Evolutionary conservation across 1,140 invertebrate genomes (phyloP).

Genomic region (Cryptotermes secundus): DNA sequence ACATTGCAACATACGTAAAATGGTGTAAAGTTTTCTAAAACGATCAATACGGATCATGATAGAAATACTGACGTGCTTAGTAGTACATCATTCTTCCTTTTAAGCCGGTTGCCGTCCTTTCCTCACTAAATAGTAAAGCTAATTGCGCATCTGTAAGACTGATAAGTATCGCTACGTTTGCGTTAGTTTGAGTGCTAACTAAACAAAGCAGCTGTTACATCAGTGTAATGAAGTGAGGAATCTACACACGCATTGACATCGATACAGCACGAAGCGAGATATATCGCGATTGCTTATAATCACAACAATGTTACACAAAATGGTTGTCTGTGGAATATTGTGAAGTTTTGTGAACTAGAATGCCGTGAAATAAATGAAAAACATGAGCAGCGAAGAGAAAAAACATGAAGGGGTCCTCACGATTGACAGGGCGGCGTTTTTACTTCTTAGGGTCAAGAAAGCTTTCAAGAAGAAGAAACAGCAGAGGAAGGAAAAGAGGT

Average conservation of each 20-base stretch:
- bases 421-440: conserved; percentile 83
- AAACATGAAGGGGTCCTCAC: conserved; percentile 56
- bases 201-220: background rate
- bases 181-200: background rate
- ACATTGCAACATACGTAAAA: too few species aligned
- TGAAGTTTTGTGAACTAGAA: background rate
- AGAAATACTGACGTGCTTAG: too few species aligned
- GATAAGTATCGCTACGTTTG: background rate
- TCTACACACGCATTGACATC: background rate
- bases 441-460: conserved; percentile 80
- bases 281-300: background rate
- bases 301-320: background rate
- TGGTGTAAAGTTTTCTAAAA: too few species aligned
- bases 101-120: background rate
- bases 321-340: background rate
- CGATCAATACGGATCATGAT: too few species aligned
- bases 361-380: background rate
- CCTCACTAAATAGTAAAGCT: background rate
- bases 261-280: background rate
- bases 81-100: too few species aligned
- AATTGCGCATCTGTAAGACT: too few species aligned
- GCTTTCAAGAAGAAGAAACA: conserved; percentile 89
- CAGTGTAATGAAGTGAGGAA: background rate
- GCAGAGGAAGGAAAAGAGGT: conserved; percentile 78
- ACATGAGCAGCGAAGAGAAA: conserved; percentile 29